Base-by-base conservation (phyloP, 30 jellyfish, hydroid and myxozoan genomes). In the Hydra vulgaris region DNA sequence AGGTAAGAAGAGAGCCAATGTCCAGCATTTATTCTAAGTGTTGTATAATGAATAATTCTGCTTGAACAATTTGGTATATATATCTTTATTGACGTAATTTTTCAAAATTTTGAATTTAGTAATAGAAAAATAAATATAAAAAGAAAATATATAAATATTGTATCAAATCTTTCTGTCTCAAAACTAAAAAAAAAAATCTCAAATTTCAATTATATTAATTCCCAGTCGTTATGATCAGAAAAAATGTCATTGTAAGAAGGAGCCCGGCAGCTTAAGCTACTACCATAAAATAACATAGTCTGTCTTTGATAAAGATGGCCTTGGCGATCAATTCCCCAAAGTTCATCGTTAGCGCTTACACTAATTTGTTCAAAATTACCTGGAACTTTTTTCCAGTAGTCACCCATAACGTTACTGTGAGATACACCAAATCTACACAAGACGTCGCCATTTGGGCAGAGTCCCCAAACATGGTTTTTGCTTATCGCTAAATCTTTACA, bases 241-340 rank as follows among this genome's bases (percentile, higher is more conserved):
- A 94, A 94, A 21, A 94, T 74, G 53, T 94, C 97, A 71, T 95
- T 85, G 87, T 94, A 94, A 1, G 99, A 94, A 7, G 99, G 99
- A 18, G 84, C 95, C 73, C 83, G 85, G 27, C 95, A 76, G 22
- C 96, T 77, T 21, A 79, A 73, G 69, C 85, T 94, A 7, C 90
- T 84, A 7, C 99, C 99, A 72, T 88, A 94, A 79, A 94, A 94
- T 70, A 88, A 88, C 19, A 94, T 67, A 3, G 99, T 84, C 17
- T 87, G 89, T 27, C 99, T 79, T 79, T 87, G 92, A 76, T 94
- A 94, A 23, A 94, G 74, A 69, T 88, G 96, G 22, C 99, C 99
- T 25, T 87, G 95, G 20, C 99, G 89, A 71, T 94, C 99, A 20
- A 94, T 94, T 15, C 99, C 99, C 96, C 99, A 94, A 12, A 94